Evolutionary conservation across 2,888 invertebrate genomes (phyloP), one percentile per base, ranked within the genome.

Genomic region (Melanchra persicariae): DNA sequence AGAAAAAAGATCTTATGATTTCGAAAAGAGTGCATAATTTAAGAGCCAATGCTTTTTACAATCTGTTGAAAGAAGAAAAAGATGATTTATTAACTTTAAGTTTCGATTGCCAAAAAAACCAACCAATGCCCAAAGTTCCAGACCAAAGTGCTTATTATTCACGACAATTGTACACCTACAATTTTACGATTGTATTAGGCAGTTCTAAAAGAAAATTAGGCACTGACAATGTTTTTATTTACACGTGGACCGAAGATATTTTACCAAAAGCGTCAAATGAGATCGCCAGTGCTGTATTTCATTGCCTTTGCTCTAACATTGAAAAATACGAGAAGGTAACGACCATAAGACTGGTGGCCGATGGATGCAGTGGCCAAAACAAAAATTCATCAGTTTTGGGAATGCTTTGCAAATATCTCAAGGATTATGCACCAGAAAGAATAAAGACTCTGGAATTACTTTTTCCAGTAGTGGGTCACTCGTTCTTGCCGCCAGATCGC

Each of bases 21-120:
- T 22, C 19, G 34, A 34, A 34, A 34, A 55, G 55, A 55, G 34
- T 34, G 34, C n/a, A 34, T 37, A 34, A 55, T 55, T 55, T 55
- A 34, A 34, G 55, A 37, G 55, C 55, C n/a, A 55, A 52, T 26
- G 17, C 17, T 37, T 55, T 55, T 55, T 55, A 55, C n/a, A 55
- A 22, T 55, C 55, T 55, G n/a, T n/a, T 55, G n/a, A 55, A 55
- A 34, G 54, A 55, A 55, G 54, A 55, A 34, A 34, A 55, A 55
- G 19, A 55, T 1, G 51, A 24, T 5, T 24, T 51, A 51, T 3
- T 52, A 8, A 52, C 52, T 40, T 40, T 40, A 40, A 40, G 40
- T 34, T 34, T 34, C n/a, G n/a, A n/a, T n/a, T n/a, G n/a, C n/a
- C n/a, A n/a, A n/a, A n/a, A n/a, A n/a, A n/a, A n/a, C n/a, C n/a